Percentiles rank a stretch among this genome's conserved stretches.
phyloP scores from a whole-genome alignment of 2,113 vertebrate genomes.

The Neolamprologus toae region DNA sequence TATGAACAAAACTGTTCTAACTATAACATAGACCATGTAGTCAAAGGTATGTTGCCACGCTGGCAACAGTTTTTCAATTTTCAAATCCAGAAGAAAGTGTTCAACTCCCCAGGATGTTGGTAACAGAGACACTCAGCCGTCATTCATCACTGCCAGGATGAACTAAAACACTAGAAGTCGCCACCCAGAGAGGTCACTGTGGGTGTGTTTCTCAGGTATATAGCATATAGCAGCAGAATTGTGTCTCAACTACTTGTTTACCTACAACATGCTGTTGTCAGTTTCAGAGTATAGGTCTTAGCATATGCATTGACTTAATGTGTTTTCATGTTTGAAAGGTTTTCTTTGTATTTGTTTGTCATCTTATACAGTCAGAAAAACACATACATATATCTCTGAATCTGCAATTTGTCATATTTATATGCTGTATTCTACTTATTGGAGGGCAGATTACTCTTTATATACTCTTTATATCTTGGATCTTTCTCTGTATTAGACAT shows the following conservation, averaged over 20 bases:
- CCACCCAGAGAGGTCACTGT: not conserved
- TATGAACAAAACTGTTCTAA: not conserved
- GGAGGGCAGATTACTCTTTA: not conserved
- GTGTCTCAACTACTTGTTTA: fast-evolving
- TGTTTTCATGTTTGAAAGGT: not conserved
- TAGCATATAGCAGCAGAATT: not conserved
- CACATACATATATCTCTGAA: not conserved
- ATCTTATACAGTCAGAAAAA: not conserved
- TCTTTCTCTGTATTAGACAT: not conserved
- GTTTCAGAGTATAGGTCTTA: not conserved
- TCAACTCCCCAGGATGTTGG: not conserved
- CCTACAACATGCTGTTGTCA: not conserved
- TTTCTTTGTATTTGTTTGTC: not conserved
- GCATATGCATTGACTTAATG: not conserved
- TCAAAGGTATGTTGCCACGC: not conserved
- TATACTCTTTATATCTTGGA: not conserved
- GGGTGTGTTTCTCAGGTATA: not conserved
- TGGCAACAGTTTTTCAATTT: not conserved
- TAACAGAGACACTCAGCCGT: not conserved
- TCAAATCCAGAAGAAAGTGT: not conserved
- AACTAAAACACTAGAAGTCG: not conserved
- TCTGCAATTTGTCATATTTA: not conserved
- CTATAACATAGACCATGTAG: not conserved
- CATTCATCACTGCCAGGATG: not conserved
- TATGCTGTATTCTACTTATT: not conserved